phyloP scores from a whole-genome alignment of 2,888 invertebrate genomes.

The Micoletzkya japonica region DNA sequence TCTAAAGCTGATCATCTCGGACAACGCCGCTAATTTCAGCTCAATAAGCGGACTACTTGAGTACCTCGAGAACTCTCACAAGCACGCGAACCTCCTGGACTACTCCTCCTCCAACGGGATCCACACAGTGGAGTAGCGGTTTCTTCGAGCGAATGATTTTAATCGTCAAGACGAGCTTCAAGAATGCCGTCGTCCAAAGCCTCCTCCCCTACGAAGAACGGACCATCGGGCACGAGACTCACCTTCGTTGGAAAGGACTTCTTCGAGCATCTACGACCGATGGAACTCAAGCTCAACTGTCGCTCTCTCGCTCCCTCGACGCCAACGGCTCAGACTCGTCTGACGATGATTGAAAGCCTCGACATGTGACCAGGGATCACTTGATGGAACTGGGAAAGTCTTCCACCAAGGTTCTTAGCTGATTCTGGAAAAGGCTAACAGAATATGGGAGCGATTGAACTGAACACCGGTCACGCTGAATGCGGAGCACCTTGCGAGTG shows the following conservation, averaged over 20 bases:
- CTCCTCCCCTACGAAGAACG: too few species aligned
- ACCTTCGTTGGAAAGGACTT: constrained; percentile 56
- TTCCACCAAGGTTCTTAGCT: background rate
- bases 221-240: constrained; percentile 61
- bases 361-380: background rate
- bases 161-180: constrained; percentile 64
- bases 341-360: constrained; percentile 17
- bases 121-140: constrained; percentile 66
- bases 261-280: constrained; percentile 26
- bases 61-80: constrained; percentile 52
- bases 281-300: constrained; percentile 25
- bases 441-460: constrained; percentile 13
- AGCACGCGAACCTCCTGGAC: background rate
- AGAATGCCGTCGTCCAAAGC: too few species aligned
- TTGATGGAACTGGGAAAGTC: background rate
- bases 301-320: constrained; percentile 8
- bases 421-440: constrained; percentile 15
- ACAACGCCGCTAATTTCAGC: too few species aligned
- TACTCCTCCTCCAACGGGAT: constrained; percentile 7
- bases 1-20: constrained; percentile 38
- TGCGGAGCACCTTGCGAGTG: background rate
- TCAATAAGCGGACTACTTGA: constrained; percentile 64
- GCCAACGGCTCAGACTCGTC: background rate
- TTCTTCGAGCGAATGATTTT: constrained; percentile 66
- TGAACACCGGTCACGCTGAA: background rate